Conservation (phyloP, 2,888 invertebrate species). For the Diadromus collaris region DNA sequence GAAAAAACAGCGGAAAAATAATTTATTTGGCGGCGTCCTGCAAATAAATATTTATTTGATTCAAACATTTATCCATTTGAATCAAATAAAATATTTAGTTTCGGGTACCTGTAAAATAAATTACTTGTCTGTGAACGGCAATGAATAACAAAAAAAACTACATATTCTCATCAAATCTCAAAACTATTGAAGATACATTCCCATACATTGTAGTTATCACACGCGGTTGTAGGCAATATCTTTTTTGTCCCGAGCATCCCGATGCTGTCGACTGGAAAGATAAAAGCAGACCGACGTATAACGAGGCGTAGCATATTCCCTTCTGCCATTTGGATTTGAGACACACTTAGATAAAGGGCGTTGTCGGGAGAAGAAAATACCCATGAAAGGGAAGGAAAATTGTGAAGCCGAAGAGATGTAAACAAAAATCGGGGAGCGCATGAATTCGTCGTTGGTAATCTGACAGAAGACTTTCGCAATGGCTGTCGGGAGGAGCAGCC, state of each 20-base stretch:
- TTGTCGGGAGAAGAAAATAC: not conserved
- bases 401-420: not conserved
- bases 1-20: too few relatives aligned
- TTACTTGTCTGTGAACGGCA: too few relatives aligned
- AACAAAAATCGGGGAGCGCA: constrained; percentile 27
- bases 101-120: too few relatives aligned
- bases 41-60: too few relatives aligned
- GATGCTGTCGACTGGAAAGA: constrained; percentile 40
- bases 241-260: constrained; percentile 9
- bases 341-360: not conserved
- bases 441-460: constrained; percentile 50
- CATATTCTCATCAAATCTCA: too few relatives aligned
- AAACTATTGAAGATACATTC: not conserved
- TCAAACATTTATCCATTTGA: too few relatives aligned
- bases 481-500: constrained; percentile 22
- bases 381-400: not conserved
- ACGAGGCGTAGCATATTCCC: not conserved
- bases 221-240: constrained; percentile 10
- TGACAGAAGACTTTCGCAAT: constrained; percentile 34
- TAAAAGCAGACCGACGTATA: not conserved
- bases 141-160: too few relatives aligned
- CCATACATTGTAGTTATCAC: not conserved
- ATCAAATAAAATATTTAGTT: too few relatives aligned
- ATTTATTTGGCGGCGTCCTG: too few relatives aligned
- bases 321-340: not conserved